phyloP scores from a whole-genome alignment of 1,140 invertebrate genomes.

The Aporrectodea caliginosa region DNA sequence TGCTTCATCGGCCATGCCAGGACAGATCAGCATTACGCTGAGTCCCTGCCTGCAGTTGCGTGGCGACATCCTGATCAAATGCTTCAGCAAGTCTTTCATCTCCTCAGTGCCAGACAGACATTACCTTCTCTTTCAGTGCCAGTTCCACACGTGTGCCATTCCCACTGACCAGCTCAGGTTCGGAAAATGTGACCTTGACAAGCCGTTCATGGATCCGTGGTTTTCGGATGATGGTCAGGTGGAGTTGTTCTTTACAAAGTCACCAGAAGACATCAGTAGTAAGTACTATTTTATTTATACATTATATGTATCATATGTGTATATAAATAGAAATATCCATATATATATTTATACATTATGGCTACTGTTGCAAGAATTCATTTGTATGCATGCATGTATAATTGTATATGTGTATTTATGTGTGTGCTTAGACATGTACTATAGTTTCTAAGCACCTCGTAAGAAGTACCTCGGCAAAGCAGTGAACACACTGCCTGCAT shows the following conservation, averaged over 20 bases:
- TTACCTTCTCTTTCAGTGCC: slow-evolving; percentile 71
- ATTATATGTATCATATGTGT: no score
- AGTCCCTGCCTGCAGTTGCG: slow-evolving; percentile 71
- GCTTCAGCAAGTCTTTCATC: slow-evolving; percentile 67
- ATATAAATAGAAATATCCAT: no score
- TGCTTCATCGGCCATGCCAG: slow-evolving; percentile 53
- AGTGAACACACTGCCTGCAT: no score
- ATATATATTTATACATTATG: no score
- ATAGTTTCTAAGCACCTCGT: no score
- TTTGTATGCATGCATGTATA: no score
- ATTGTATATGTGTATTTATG: no score
- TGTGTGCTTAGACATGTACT: no score
- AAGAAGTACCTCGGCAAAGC: no score
- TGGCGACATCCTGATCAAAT: slow-evolving; percentile 84
- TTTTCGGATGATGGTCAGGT: slow-evolving; percentile 69
- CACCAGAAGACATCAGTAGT: background rate
- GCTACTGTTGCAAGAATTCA: no score
- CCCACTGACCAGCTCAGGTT: slow-evolving; percentile 78
- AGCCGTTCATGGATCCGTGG: slow-evolving; percentile 69
- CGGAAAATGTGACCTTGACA: slow-evolving; percentile 78
- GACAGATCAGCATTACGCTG: slow-evolving; percentile 56
- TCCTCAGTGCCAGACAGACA: slow-evolving; percentile 50
- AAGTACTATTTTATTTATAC: background rate
- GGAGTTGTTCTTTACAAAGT: slow-evolving; percentile 68
- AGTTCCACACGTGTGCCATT: slow-evolving; percentile 90